Evolutionary conservation across 2,113 vertebrate genomes (phyloP), one percentile per base, ranked within the genome.

Genomic region (Chrysochloris asiatica): DNA sequence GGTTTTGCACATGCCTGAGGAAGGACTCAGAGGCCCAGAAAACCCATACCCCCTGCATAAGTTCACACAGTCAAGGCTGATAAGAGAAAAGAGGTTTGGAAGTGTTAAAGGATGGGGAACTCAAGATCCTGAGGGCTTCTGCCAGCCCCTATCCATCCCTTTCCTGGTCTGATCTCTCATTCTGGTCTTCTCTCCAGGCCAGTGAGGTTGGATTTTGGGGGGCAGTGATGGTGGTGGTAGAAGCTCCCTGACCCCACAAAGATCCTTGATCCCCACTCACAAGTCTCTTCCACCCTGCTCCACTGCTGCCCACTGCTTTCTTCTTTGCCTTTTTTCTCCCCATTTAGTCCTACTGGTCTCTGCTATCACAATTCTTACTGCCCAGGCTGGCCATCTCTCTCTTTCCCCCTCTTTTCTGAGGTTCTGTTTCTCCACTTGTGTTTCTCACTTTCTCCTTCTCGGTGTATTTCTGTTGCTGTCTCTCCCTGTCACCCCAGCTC

Each of bases 151-250:
- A 10, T 0, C 1, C 30, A 2, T 2, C 38, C 56, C 22, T 24
- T 9, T 28, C 19, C 1, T 1, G 7, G 48, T n/a, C 22, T 50
- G 43, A 26, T 3, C 5, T 26, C 61, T 61, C 69, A 14, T 0
- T 26, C 61, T 24, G 9, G 41, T 12, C 56, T 43, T 77, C 21
- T 38, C 67, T 22, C 48, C 11, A 4, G 22, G 19, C 24, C 71
- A 48, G 22, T 0, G 12, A 28, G 4, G 3, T 21, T 0, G 6
- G 50, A 30, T 11, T 30, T n/a, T 4, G 16, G 36, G 59, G 1
- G 30, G 12, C 9, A 10, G n/a, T n/a, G n/a, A n/a, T n/a, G n/a
- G n/a, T n/a, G n/a, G n/a, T n/a, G n/a, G n/a, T n/a, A n/a, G n/a
- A n/a, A n/a, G n/a, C n/a, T n/a, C n/a, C n/a, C n/a, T n/a, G n/a